These are phyloP conservation scores for Drosophila serrata DNA, from an alignment of 1,140 invertebrate genomes.

Conservation along the genomic window DNA sequence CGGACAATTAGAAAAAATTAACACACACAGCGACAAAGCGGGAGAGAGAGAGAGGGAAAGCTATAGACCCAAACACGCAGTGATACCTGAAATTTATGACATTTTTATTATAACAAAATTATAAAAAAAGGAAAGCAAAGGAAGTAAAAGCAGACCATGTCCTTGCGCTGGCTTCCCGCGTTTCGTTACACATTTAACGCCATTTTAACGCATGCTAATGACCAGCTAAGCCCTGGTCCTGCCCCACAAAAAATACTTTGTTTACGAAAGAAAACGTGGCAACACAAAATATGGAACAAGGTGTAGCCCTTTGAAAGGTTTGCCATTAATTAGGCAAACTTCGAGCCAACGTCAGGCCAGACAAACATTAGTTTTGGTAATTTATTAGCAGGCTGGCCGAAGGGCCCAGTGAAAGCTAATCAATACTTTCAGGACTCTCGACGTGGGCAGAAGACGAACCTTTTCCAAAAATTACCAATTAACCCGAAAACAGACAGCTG, in stretches of 20 bases:
- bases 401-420: conserved; percentile 45
- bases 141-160: conserved; percentile 46
- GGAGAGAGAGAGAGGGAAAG: neutral
- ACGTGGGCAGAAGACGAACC: conserved; percentile 36
- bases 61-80: conserved; percentile 19
- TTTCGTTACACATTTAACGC: conserved; percentile 80
- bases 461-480: conserved; percentile 56
- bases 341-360: conserved; percentile 54
- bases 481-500: conserved; percentile 34
- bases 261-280: conserved; percentile 39
- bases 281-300: conserved; percentile 59
- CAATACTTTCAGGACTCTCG: conserved; percentile 52
- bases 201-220: conserved; percentile 83
- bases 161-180: conserved; percentile 39
- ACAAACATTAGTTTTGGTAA: conserved; percentile 78
- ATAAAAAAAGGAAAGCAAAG: conserved; percentile 22
- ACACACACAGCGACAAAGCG: conserved; percentile 34
- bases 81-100: conserved; percentile 69
- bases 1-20: conserved; percentile 84
- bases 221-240: conserved; percentile 37
- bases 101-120: conserved; percentile 73
- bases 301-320: conserved; percentile 81
- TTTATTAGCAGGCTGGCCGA: conserved; percentile 62
- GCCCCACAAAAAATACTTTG: conserved; percentile 59
- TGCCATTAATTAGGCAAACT: conserved; percentile 77